phyloP scores from a whole-genome alignment of 2,113 vertebrate genomes.

The Helogale parvula region DNA sequence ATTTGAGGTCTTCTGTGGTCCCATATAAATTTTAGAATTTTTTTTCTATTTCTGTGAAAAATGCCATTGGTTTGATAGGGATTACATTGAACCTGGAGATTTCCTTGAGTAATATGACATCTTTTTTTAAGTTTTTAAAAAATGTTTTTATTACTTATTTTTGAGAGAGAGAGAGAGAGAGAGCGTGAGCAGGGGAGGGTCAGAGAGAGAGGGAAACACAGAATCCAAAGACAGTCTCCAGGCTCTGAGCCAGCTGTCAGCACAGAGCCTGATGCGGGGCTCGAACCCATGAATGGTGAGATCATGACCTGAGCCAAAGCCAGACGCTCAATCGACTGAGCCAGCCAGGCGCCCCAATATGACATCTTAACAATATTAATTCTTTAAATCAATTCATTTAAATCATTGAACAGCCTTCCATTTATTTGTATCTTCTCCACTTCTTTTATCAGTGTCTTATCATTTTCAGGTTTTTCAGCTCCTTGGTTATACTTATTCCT shows the following conservation, averaged over 20 bases:
- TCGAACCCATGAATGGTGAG: too few relatives aligned
- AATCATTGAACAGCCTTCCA: neutral
- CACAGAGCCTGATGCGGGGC: too few relatives aligned
- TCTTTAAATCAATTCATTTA: neutral
- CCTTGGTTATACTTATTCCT: neutral
- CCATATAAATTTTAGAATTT: neutral
- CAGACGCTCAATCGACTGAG: too few relatives aligned
- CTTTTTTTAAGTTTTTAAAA: too few relatives aligned
- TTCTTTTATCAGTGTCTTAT: neutral
- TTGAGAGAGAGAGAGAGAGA: too few relatives aligned
- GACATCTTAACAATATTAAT: neutral
- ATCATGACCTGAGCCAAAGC: too few relatives aligned
- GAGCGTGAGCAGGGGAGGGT: too few relatives aligned
- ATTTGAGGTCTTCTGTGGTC: neutral
- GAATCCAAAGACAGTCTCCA: too few relatives aligned
- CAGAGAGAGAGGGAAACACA: too few relatives aligned
- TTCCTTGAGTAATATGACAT: neutral
- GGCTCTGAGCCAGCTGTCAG: too few relatives aligned
- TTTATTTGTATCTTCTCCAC: neutral
- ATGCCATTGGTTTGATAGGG: neutral
- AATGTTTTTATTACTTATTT: too few relatives aligned
- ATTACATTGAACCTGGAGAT: neutral
- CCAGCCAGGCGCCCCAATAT: neutral
- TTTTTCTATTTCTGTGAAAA: neutral
- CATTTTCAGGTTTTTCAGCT: neutral